Evolutionary conservation across 2,888 invertebrate species (phyloP), one percentile per base, ranked within the genome.

Genomic region (Himalopsyche kuldschensis): DNA sequence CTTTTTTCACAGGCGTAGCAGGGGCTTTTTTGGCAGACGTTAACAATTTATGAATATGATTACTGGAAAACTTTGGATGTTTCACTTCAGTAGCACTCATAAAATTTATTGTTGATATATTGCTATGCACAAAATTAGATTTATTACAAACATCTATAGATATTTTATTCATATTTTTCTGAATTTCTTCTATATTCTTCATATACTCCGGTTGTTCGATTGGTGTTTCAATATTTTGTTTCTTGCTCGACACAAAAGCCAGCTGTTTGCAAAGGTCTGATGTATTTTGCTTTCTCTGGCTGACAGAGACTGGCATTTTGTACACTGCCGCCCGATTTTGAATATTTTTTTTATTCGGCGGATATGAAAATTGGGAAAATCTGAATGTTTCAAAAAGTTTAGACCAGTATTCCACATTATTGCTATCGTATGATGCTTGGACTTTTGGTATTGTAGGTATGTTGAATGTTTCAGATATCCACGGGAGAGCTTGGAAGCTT

Each of bases 151-250:
- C 78, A 78, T 82, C 80, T 55, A 48, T n/a, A n/a, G 78, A 78
- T 48, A 84, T 82, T 11, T 76, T 84, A 20, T 80, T 63, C 84
- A 84, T 84, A 75, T 84, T 84, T 20, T 55, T 82, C 46, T 82
- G 47, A 11, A 82, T 30, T 48, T 84, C 84, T 46, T 82, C 84
- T 20, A 84, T 82, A 75, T 82, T 80, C 69, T 75, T 78, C 46
- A 84, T 55, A 47, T 82, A 84, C 10, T 80, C 82, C 3, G 84
- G 84, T 78, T 82, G 82, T 32, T 77, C 48, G 10, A 69, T 27
- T 3, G 69, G 20, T 69, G 69, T 11, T 69, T 69, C 69, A 27
- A 30, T 69, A 69, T 27, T 69, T 69, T 30, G 69, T 27, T 69
- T 69, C 15, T 69, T 30, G 69, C 69, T 27, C 3, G 69, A 69